Conservation (phyloP, 2,797 vertebrate genomes). For the Zalophus californianus region DNA sequence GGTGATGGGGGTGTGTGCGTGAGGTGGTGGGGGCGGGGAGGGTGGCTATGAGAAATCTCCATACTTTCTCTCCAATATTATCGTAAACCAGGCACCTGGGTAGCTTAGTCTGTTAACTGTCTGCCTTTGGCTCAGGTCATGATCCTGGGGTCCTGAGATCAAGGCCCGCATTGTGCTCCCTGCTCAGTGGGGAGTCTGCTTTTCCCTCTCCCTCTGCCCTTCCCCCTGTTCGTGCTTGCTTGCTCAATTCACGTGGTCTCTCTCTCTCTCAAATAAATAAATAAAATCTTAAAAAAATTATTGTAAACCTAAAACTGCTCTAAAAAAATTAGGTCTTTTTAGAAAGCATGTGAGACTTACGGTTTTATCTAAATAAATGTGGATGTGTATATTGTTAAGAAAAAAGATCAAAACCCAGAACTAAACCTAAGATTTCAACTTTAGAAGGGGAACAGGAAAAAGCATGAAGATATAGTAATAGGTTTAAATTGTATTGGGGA, state of each 20-base stretch:
- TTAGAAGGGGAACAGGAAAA: not conserved
- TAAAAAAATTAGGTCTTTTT: not conserved
- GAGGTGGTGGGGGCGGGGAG: no score
- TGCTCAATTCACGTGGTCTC: not conserved
- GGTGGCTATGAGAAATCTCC: not conserved
- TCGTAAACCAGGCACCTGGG: not conserved
- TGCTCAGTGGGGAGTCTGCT: not conserved
- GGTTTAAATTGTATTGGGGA: not conserved
- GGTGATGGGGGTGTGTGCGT: not conserved
- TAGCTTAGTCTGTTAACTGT: no score
- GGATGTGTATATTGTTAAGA: not conserved
- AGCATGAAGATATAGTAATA: not conserved
- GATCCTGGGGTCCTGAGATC: not conserved
- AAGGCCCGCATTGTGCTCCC: not conserved
- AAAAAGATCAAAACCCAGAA: not conserved
- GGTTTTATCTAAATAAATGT: not conserved
- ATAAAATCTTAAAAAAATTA: not conserved
- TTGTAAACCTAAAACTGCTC: not conserved
- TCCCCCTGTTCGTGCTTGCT: not conserved
- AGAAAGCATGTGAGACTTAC: not conserved
- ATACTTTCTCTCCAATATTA: not conserved
- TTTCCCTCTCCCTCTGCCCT: not conserved
- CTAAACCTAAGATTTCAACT: constrained; percentile 31
- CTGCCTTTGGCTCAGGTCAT: no score
- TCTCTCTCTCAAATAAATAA: not conserved